Evolutionary conservation across 2,797 vertebrate species (phyloP).

Genomic region (Capromys pilorides): DNA sequence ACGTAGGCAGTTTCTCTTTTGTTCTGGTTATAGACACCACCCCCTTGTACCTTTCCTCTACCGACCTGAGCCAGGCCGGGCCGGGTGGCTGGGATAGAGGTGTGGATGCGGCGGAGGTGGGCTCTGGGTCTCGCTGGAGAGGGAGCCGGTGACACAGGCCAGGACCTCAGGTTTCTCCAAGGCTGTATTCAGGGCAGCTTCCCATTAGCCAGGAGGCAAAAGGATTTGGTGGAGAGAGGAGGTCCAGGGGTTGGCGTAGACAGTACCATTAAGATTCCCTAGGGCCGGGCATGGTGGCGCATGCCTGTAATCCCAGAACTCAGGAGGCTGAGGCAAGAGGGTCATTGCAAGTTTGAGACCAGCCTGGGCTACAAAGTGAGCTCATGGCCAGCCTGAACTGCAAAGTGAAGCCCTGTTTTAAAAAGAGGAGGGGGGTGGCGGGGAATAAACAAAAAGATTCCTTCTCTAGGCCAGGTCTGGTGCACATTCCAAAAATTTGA

Average conservation of each 20-base stretch:
- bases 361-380: background rate
- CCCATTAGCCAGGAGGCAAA: background rate
- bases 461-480: no score
- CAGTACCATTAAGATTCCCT: background rate
- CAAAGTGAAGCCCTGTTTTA: no score
- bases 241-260: background rate
- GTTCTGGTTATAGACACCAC: slow-evolving; percentile 41
- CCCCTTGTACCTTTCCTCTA: background rate
- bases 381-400: no score
- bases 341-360: background rate
- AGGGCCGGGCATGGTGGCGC: no score
- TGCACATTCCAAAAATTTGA: no score
- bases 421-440: no score
- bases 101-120: background rate
- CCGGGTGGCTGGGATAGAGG: background rate
- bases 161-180: background rate
- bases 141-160: no score
- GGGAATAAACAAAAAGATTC: no score
- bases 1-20: background rate
- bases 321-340: background rate
- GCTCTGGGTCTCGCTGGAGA: background rate
- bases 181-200: background rate
- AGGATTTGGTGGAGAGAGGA: background rate
- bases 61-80: accelerated
- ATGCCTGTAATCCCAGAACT: background rate